Base-by-base conservation (phyloP, 2,797 vertebrate species). In the Amblyraja radiata region DNA sequence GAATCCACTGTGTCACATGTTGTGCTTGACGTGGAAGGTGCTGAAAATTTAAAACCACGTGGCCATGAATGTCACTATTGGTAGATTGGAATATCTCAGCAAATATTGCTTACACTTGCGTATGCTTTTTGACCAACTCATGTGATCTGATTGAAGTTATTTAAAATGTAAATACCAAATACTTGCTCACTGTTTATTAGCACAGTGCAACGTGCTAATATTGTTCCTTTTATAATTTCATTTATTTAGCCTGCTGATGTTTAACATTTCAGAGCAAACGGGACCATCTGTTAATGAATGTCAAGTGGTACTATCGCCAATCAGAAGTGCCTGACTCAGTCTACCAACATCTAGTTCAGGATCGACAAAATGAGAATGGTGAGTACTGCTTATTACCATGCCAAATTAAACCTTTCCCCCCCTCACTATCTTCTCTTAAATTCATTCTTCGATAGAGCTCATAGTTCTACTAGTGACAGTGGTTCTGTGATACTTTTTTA, bases 271-370 rank as follows among this genome's bases (percentile, higher is more conserved):
- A 99, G 99, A 99, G 98, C 96, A 99, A 99, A 97, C 97, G 98
- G 97, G 99, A 99, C 97, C 99, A 99, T 96, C 98, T 99, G 95
- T 97, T 99, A 95, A 99, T 99, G 98, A 99, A 98, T 95, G 99
- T 99, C 95, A 99, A 99, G 96, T 99, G 99, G 99, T 99, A 99
- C 97, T 99, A 99, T 96, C 99, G 99, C 96, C 98, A 99, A 95
- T 99, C 99, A 94, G 99, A 99, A 97, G 99, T 99, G 94, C 99
- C 99, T 0, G 99, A 99, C 96, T 99, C 99, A 0, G 99, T 99
- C 94, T 99, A 99, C 96, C 99, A 99, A 96, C 99, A 99, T 97
- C 97, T 99, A 97, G 99, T 99, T 95, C 99, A 99, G 97, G 99
- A 99, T 96, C 97, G 99, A 94, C 98, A 99, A 97, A 99, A 99